These are phyloP conservation scores for Drosophila falleni DNA, from an alignment of 2,888 invertebrate genomes.

Conservation along the genomic window DNA sequence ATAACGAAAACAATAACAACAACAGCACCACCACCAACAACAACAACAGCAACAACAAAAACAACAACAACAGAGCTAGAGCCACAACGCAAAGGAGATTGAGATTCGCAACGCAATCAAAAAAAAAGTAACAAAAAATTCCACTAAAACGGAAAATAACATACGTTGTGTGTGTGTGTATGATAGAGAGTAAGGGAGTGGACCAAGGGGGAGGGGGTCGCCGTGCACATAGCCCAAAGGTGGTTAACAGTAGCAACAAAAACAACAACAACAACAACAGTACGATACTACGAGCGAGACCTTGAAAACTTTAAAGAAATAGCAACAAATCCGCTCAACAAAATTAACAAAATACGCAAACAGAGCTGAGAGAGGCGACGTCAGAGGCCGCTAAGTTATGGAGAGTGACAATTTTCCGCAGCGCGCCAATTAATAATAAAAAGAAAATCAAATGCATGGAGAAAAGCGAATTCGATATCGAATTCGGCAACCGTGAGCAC, in stretches of 20 bases:
- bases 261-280: constrained; percentile 37
- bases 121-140: constrained; percentile 59
- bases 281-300: constrained; percentile 62
- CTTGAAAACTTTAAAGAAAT: constrained; percentile 76
- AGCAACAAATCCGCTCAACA: constrained; percentile 56
- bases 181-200: constrained; percentile 4
- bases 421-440: constrained; percentile 62
- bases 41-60: constrained; percentile 46
- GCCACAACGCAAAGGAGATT: constrained; percentile 67
- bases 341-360: constrained; percentile 59
- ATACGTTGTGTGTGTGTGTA: constrained; percentile 54
- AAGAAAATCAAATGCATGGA: constrained; percentile 37
- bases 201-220: constrained; percentile 24
- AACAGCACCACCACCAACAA: constrained; percentile 43
- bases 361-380: constrained; percentile 34
- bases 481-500: constrained; percentile 44
- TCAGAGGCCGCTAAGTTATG: constrained; percentile 64
- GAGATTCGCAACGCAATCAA: constrained; percentile 77
- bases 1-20: constrained; percentile 41
- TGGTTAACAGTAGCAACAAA: constrained; percentile 60
- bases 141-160: constrained; percentile 62
- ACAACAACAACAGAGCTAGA: constrained; percentile 46
- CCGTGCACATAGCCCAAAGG: constrained; percentile 57
- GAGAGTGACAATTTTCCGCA: constrained; percentile 74
- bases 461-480: constrained; percentile 38